Evolutionary conservation across 2,113 vertebrate species (phyloP).

Genomic region (Myrmecobius fasciatus): DNA sequence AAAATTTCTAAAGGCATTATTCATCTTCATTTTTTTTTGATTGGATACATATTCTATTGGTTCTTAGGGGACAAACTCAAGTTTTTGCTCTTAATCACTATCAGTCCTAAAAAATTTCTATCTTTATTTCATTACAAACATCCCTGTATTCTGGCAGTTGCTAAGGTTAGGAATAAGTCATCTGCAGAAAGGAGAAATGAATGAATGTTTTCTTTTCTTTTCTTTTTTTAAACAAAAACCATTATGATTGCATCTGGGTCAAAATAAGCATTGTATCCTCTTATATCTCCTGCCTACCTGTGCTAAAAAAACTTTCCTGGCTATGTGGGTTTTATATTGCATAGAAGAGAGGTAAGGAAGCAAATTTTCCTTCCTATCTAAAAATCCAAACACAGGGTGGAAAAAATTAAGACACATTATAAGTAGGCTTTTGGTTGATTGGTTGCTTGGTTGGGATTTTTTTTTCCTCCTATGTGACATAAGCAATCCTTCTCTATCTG

Average conservation of each 20-base stretch:
- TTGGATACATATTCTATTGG: neutral
- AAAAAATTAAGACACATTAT: neutral
- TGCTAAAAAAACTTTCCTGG: conserved; percentile 3
- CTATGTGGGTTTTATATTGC: neutral
- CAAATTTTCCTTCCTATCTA: neutral
- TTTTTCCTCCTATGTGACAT: neutral
- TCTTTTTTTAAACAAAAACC: neutral
- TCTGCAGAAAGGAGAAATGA: neutral
- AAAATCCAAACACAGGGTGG: neutral
- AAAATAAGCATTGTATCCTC: neutral
- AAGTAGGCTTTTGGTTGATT: neutral
- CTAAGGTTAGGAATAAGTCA: neutral
- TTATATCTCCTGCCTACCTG: neutral
- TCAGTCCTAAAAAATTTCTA: conserved; percentile 47
- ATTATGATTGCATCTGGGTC: neutral
- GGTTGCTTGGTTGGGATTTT: neutral
- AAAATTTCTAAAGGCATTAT: conserved; percentile 2
- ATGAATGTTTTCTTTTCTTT: conserved; percentile 27
- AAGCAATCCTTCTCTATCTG: neutral
- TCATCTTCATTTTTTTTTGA: neutral
- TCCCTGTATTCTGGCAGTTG: conserved; percentile 1
- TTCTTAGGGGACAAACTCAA: neutral
- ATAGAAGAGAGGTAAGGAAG: neutral
- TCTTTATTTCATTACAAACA: conserved; percentile 47
- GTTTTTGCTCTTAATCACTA: conserved; percentile 26